A percentile compares a stretch with the other conserved stretches of the same genome.
Evolutionary conservation across 2,113 vertebrate genomes (phyloP).

Genomic region (Lanius collurio): DNA sequence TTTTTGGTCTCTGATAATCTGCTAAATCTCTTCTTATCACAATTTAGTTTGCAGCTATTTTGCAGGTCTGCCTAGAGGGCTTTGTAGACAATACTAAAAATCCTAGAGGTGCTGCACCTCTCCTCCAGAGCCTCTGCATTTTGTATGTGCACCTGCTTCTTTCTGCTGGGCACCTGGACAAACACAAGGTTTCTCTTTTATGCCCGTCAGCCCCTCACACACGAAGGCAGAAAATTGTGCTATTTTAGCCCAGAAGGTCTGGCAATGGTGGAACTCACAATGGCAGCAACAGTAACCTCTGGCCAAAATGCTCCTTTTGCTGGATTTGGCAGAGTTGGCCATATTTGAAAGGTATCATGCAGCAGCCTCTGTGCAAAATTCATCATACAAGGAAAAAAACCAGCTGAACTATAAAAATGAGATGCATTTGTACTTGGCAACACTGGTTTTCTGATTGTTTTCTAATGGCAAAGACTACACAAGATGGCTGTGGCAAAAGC

Average conservation of each 20-base stretch:
- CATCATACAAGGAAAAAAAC: background rate
- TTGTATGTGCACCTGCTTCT: background rate
- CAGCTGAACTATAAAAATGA: constrained; percentile 39
- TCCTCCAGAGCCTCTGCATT: background rate
- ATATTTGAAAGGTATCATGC: constrained; percentile 16
- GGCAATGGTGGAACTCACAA: background rate
- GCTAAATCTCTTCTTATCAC: background rate
- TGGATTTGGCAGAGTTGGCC: background rate
- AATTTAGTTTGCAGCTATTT: background rate
- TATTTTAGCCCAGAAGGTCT: background rate
- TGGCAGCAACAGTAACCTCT: background rate
- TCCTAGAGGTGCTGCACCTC: background rate
- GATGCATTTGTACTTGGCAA: constrained; percentile 48
- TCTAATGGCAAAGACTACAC: constrained; percentile 37
- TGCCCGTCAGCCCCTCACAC: background rate
- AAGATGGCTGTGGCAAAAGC: constrained; percentile 27
- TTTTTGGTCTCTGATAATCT: background rate
- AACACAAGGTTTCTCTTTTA: background rate
- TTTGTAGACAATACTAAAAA: background rate
- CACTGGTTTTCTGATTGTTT: constrained; percentile 34
- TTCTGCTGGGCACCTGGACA: background rate
- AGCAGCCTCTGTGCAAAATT: background rate
- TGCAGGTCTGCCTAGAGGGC: background rate
- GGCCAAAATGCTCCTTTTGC: background rate
- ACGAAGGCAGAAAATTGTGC: constrained; percentile 5